Evolutionary conservation across 2,888 invertebrate genomes (phyloP), one percentile per base, ranked within the genome.

Genomic region (Acrobasis repandana): DNA sequence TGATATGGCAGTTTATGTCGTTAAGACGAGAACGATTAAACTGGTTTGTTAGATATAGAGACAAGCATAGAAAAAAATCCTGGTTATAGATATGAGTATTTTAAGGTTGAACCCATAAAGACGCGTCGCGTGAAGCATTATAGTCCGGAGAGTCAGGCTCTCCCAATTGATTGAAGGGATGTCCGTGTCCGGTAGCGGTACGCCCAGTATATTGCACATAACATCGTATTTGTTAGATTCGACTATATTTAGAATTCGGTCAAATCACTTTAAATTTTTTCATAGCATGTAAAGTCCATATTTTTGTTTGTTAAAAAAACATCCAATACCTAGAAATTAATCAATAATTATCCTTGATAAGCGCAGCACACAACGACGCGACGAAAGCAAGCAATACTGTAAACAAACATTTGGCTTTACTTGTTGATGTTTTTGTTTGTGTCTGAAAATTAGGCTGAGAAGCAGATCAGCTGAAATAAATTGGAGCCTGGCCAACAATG

Each of bases 101-200:
- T 10, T 5, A 43, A n/a, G 11, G 43, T 28, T 11, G 43, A 43
- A n/a, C 43, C 43, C n/a, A 43, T 43, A n/a, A 43, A 43, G 43
- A n/a, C 43, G 43, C 1, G 43, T 43, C 43, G 43, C 43, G 43
- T 50, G 28, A 33, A 10, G 18, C 20, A 5, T 49, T 9, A 20
- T 11, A 28, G 43, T 14, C 28, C 50, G 50, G 4, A 28, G 20
- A 50, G n/a, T 50, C 50, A 50, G 28, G n/a, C 28, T 28, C 43
- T 43, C 43, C 43, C 50, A 50, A 50, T 50, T 50, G 50, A 50
- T 28, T 14, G 50, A 50, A 50, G 50, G 50, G 50, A 50, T 28
- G 50, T 50, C 50, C 50, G 50, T 50, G 50, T 50, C 50, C 50
- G 20, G 50, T 28, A 11, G 50, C 14, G 50, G 43, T 2, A 43